Percentiles rank a stretch among this genome's conserved stretches.
Evolutionary conservation across 2,797 vertebrate species (phyloP).

Genomic region (Todus mexicanus): DNA sequence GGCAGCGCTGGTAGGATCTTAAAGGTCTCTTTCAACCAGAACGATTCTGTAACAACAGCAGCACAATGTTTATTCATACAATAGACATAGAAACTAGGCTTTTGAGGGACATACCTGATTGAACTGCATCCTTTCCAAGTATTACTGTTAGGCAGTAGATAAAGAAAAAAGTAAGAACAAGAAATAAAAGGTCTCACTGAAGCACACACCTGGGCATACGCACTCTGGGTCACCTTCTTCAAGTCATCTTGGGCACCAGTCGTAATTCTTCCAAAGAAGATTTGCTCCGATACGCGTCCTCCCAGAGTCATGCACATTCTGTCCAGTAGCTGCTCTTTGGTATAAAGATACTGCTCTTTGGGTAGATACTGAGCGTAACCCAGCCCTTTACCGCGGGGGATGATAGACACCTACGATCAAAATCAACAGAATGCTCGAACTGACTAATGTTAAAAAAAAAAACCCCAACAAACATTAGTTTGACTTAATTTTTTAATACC

Average conservation of each 20-base stretch:
- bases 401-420: conserved; percentile 90
- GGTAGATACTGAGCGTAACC: conserved; percentile 97
- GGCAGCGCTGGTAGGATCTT: too few relatives aligned
- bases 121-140: neutral
- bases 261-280: conserved; percentile 93
- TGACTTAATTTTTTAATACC: neutral
- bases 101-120: neutral
- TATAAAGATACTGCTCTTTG: conserved; percentile 94
- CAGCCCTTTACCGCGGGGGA: conserved; percentile 92
- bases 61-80: neutral
- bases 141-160: neutral
- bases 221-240: conserved; percentile 94
- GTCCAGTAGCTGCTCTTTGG: conserved; percentile 93
- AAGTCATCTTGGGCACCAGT: conserved; percentile 96
- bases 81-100: neutral
- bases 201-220: conserved; percentile 86
- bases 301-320: conserved; percentile 98
- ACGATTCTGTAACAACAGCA: neutral
- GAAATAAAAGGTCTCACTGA: neutral
- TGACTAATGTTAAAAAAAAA: neutral
- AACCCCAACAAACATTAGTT: too few relatives aligned
- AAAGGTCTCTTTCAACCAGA: too few relatives aligned
- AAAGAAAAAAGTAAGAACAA: neutral
- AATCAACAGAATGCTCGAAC: neutral
- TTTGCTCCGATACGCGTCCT: conserved; percentile 90